Conservation (phyloP, 2,888 invertebrate genomes). For the Lepidochitona cinerea region DNA sequence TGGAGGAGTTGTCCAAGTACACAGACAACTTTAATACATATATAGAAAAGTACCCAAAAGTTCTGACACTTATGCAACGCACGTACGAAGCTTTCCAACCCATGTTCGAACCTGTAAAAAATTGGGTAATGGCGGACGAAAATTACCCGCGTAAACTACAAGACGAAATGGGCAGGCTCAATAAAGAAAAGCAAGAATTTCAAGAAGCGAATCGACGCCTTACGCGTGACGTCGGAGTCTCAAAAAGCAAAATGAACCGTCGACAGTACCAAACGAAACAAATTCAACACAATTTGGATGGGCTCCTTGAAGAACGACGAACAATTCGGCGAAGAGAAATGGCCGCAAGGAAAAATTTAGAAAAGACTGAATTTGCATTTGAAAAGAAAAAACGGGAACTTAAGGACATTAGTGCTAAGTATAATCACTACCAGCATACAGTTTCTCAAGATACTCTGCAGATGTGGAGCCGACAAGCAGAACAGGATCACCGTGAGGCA, state of each 20-base stretch:
- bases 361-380: neutral
- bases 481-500: constrained; percentile 40
- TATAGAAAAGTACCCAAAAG: constrained; percentile 44
- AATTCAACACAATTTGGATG: constrained; percentile 30
- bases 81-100: constrained; percentile 41
- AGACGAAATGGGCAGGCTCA: constrained; percentile 44
- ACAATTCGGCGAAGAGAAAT: constrained; percentile 43
- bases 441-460: constrained; percentile 28
- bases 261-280: constrained; percentile 34
- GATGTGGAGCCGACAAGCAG: constrained; percentile 32
- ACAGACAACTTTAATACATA: constrained; percentile 38
- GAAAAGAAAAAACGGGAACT: neutral
- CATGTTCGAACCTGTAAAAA: constrained; percentile 51
- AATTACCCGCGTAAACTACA: constrained; percentile 52
- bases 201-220: constrained; percentile 37
- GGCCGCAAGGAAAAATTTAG: constrained; percentile 32
- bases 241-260: constrained; percentile 36
- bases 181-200: constrained; percentile 36
- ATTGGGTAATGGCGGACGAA: constrained; percentile 60
- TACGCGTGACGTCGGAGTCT: constrained; percentile 35
- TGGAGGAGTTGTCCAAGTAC: constrained; percentile 26
- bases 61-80: constrained; percentile 51
- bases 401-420: neutral
- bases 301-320: constrained; percentile 32
- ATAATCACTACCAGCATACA: neutral